phyloP scores from a whole-genome alignment of 2,113 vertebrate genomes.

The Ptilorrhoa leucosticta region DNA sequence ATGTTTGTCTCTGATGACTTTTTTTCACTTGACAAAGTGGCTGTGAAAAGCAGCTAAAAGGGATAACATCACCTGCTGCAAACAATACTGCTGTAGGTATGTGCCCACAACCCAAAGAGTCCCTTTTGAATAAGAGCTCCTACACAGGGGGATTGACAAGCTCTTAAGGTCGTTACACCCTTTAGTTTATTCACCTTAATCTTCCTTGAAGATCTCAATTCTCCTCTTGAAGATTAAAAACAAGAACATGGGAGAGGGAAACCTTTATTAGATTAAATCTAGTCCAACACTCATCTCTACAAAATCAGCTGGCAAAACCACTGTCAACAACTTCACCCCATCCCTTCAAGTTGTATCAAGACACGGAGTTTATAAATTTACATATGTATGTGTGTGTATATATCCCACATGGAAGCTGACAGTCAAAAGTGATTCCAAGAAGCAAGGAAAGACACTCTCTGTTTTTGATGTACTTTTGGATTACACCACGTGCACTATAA shows the following conservation, averaged over 20 bases:
- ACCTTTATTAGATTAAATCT: not conserved
- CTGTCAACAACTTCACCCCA: not conserved
- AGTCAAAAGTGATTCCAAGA: not conserved
- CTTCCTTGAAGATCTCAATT: not conserved
- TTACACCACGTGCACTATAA: not conserved
- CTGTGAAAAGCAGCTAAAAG: not conserved
- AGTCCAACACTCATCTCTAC: not conserved
- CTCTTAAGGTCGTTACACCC: not conserved
- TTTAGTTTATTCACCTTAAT: not conserved
- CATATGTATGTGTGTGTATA: fast-evolving
- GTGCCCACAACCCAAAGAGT: not conserved
- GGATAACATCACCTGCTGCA: not conserved
- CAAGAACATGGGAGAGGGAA: not conserved
- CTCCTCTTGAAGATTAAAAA: not conserved
- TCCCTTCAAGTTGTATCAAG: not conserved
- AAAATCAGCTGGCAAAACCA: not conserved
- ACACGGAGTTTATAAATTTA: not conserved
- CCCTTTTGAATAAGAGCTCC: not conserved
- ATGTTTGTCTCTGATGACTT: not conserved
- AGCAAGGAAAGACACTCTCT: not conserved
- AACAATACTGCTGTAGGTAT: not conserved
- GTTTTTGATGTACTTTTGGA: not conserved
- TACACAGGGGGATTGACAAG: not conserved
- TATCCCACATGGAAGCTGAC: not conserved
- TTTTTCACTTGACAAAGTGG: not conserved